A percentile compares a stretch with the other conserved stretches of the same genome.
Evolutionary conservation across 1,140 invertebrate species (phyloP).

Genomic region (Bactericera cockerelli): DNA sequence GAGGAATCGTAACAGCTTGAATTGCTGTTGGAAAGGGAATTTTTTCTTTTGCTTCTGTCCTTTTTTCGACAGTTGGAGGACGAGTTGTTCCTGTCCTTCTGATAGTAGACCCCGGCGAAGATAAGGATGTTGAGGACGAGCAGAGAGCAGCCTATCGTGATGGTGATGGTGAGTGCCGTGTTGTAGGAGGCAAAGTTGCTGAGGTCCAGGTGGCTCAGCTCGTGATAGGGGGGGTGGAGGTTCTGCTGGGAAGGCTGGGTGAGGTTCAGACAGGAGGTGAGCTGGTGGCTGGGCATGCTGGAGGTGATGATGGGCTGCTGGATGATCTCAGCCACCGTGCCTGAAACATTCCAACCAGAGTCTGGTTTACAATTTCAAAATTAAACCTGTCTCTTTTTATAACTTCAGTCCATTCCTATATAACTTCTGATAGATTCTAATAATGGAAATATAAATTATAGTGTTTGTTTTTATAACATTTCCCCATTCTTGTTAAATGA

Average conservation of each 20-base stretch:
- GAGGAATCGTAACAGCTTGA: background rate
- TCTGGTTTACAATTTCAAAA: conserved; percentile 14
- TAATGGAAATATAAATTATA: too few species aligned
- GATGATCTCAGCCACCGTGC: conserved; percentile 23
- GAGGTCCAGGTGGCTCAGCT: conserved; percentile 39
- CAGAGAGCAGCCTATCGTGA: conserved; percentile 73
- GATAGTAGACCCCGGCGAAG: conserved; percentile 86
- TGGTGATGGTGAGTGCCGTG: conserved; percentile 68
- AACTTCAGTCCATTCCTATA: too few species aligned
- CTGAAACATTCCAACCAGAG: conserved; percentile 11
- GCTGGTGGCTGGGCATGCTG: conserved; percentile 29
- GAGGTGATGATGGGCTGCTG: conserved; percentile 37
- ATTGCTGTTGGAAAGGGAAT: background rate
- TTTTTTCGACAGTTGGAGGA: conserved; percentile 29
- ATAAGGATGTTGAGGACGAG: conserved; percentile 67
- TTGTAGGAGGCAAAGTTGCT: conserved; percentile 61
- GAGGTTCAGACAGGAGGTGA: conserved; percentile 31
- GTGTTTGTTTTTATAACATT: too few species aligned
- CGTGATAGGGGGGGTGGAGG: conserved; percentile 30
- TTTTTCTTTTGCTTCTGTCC: conserved; percentile 40
- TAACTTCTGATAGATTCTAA: too few species aligned
- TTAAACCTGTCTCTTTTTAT: conserved; percentile 20
- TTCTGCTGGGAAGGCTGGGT: conserved; percentile 27
- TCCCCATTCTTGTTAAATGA: too few species aligned
- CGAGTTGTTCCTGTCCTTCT: conserved; percentile 49